phyloP scores from a whole-genome alignment of 2,888 invertebrate species.

The Phyto melanocephala region DNA sequence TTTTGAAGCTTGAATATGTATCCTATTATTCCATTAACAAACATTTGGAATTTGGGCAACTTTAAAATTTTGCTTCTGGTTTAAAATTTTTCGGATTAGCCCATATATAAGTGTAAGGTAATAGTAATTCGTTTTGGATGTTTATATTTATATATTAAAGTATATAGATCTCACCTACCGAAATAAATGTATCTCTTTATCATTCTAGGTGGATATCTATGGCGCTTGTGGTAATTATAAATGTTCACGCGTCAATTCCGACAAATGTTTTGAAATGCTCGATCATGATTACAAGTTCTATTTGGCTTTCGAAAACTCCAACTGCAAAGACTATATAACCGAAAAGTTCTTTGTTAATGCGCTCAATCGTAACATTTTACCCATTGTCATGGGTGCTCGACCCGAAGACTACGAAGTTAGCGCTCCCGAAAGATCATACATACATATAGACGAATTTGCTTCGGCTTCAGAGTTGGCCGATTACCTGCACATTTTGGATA shows the following conservation, averaged over 20 bases:
- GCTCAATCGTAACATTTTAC: conserved; percentile 90
- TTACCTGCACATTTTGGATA: conserved; percentile 90
- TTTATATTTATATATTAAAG: too few relatives aligned
- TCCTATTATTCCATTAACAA: too few relatives aligned
- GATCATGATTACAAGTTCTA: conserved; percentile 97
- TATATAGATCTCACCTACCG: too few relatives aligned
- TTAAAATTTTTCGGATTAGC: too few relatives aligned
- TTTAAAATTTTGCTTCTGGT: too few relatives aligned
- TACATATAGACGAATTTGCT: conserved; percentile 97
- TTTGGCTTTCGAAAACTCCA: conserved; percentile 97
- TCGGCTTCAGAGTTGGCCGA: conserved; percentile 91
- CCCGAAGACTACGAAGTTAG: conserved; percentile 93
- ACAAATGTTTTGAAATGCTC: conserved; percentile 93
- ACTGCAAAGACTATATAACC: conserved; percentile 96
- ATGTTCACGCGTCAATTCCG: conserved; percentile 89
- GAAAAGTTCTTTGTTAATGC: conserved; percentile 98
- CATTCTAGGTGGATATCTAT: conserved; percentile 88
- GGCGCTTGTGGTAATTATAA: conserved; percentile 92
- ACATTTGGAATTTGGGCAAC: too few relatives aligned
- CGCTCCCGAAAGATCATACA: conserved; percentile 94
- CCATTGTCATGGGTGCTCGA: conserved; percentile 97
- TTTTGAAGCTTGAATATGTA: too few relatives aligned
- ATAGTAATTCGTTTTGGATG: too few relatives aligned
- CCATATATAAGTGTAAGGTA: too few relatives aligned
- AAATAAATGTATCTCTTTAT: too few relatives aligned